Conservation (phyloP, 2,797 vertebrate genomes). For the Acanthiza pusilla region DNA sequence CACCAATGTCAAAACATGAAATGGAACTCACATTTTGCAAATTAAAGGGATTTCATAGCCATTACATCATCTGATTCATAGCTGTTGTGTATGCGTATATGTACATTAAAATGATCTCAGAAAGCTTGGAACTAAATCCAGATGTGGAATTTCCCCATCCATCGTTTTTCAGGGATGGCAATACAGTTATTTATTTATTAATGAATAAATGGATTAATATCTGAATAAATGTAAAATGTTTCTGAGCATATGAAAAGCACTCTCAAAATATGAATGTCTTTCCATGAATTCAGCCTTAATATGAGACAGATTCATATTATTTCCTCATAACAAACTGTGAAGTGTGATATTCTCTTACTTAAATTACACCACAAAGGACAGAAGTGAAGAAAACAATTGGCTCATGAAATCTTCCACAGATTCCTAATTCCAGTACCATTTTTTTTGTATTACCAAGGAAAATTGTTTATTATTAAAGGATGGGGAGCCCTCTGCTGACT, state of each 20-base stretch:
- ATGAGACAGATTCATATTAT: background rate
- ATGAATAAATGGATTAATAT: background rate
- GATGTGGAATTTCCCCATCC: background rate
- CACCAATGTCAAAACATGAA: background rate
- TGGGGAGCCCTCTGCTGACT: constrained; percentile 42
- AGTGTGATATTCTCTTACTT: background rate
- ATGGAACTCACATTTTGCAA: background rate
- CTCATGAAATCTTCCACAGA: background rate
- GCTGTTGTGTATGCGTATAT: background rate
- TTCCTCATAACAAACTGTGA: background rate
- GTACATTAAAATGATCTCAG: background rate
- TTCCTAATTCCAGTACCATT: background rate
- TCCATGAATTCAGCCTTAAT: background rate
- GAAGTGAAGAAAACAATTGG: background rate
- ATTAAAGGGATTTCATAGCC: background rate
- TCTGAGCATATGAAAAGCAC: background rate
- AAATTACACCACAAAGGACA: background rate
- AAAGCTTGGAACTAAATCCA: background rate
- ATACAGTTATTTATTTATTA: background rate
- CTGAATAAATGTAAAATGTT: background rate
- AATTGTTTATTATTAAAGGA: background rate
- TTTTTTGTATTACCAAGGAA: background rate
- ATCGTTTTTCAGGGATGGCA: background rate
- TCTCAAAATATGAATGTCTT: background rate
- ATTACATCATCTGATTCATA: background rate